phyloP scores from a whole-genome alignment of 2,888 invertebrate genomes.

The Drosophila eohydei region DNA sequence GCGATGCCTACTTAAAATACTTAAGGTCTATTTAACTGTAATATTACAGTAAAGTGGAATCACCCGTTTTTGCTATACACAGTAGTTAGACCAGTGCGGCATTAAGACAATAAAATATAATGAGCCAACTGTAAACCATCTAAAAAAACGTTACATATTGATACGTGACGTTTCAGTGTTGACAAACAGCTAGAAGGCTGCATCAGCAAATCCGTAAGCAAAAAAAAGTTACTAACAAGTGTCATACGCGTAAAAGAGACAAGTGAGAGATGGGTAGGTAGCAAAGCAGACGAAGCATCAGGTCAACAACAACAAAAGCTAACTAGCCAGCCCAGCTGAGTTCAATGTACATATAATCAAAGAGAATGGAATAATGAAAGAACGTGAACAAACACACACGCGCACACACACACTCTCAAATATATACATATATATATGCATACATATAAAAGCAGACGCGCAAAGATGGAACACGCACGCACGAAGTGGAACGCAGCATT shows the following conservation, averaged over 20 bases:
- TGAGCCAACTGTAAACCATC: not conserved
- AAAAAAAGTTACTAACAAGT: slow-evolving; percentile 26
- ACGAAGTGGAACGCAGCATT: slow-evolving; percentile 55
- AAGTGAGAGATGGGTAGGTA: slow-evolving; percentile 19
- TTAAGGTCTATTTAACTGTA: not conserved
- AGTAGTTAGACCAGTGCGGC: not conserved
- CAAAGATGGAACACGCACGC: slow-evolving; percentile 56
- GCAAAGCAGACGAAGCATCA: slow-evolving; percentile 28
- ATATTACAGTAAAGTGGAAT: not conserved
- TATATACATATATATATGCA: slow-evolving; percentile 12
- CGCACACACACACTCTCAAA: slow-evolving; percentile 13
- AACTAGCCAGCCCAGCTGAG: slow-evolving; percentile 47
- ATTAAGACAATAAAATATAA: not conserved
- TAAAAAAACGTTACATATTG: not conserved
- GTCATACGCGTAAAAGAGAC: slow-evolving; percentile 21
- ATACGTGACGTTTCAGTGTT: slow-evolving; percentile 1
- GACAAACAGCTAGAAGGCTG: not conserved
- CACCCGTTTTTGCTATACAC: not conserved
- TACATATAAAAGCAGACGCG: slow-evolving; percentile 18
- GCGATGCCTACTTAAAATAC: slow-evolving; percentile 35
- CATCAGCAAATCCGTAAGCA: not conserved
- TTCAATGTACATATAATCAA: slow-evolving; percentile 80
- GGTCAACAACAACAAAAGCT: slow-evolving; percentile 28
- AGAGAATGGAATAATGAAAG: slow-evolving; percentile 62
- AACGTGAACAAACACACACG: slow-evolving; percentile 57